Evolutionary conservation across 2,113 vertebrate species (phyloP), one percentile per base, ranked within the genome.

Genomic region (Phrynosoma platyrhinos): DNA sequence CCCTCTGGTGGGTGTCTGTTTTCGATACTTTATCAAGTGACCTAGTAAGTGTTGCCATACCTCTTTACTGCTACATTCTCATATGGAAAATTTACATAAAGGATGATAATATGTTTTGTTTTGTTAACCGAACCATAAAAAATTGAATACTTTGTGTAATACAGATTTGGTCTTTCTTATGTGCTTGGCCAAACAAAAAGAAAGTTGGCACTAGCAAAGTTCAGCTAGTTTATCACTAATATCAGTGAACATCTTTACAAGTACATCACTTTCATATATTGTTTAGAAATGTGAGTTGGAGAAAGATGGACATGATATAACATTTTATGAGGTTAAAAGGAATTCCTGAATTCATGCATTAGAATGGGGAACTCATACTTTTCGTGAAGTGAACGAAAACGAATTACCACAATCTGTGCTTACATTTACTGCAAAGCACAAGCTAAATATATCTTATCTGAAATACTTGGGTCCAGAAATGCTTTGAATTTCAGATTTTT

Each of bases 1-100:
- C 82, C 82, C 82, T 83, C 82, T 83, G 16, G 42, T 83, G 82
- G 82, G 82, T 83, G 82, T 52, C 14, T 53, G 27, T 20, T 69
- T 71, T 32, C 40, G 27, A 53, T n/a, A 83, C 25, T 81, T 81
- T 18, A 9, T 81, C 55, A 64, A 40, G 32, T 82, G 21, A 25
- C 12, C 14, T 71, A 12, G 27, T 55, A 25, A 42, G 23, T 27
- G 20, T 82, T 30, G 21, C 64, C 7, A 71, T 71, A 13, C 16
- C 8, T 12, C 30, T 53, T 16, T 23, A 30, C 25, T 82, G 47
- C n/a, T 71, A 7, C 8, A 69, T 71, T 83, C 66, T 83, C 42
- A 83, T 66, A 21, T 47, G 47, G 47, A 47, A 47, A 47, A 47
- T 47, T 47, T 47, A 47, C 47, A 47, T 47, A 47, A 47, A 47